Conservation (phyloP, 2,113 vertebrate species). For the Arenaria interpres region DNA sequence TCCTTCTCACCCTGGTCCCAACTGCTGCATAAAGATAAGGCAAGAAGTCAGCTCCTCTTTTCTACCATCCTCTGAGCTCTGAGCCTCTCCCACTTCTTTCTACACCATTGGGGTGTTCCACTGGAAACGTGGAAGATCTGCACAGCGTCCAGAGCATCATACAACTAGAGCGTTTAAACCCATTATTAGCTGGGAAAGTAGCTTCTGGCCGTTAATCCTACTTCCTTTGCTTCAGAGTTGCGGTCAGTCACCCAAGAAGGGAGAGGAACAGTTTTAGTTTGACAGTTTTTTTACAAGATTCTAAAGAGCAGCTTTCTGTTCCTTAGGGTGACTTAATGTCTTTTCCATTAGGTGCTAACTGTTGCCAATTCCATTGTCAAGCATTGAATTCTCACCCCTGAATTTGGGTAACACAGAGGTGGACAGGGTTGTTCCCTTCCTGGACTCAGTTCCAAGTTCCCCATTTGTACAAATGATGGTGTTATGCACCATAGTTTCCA, state of each 20-base stretch:
- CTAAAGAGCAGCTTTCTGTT: background rate
- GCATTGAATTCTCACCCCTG: background rate
- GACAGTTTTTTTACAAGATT: background rate
- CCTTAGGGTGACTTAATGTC: background rate
- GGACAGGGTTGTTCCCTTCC: background rate
- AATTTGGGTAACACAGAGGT: background rate
- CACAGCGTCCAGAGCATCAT: background rate
- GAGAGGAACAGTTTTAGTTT: background rate
- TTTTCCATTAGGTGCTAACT: background rate
- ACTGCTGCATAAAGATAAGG: background rate
- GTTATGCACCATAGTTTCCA: background rate
- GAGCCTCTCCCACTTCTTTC: background rate
- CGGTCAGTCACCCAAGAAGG: fast-evolving
- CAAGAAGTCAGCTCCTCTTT: background rate
- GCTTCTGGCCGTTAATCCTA: background rate
- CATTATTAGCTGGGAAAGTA: fast-evolving
- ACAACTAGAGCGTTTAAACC: background rate
- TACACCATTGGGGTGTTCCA: background rate
- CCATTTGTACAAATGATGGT: background rate
- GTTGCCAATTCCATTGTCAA: background rate
- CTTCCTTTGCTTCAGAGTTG: background rate
- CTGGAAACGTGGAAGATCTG: background rate
- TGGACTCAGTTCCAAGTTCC: background rate
- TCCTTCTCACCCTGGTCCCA: background rate
- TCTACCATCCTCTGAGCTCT: background rate